These are phyloP conservation scores for Anguilla anguilla DNA, from an alignment of 2,797 vertebrate genomes.

Conservation along the genomic window DNA sequence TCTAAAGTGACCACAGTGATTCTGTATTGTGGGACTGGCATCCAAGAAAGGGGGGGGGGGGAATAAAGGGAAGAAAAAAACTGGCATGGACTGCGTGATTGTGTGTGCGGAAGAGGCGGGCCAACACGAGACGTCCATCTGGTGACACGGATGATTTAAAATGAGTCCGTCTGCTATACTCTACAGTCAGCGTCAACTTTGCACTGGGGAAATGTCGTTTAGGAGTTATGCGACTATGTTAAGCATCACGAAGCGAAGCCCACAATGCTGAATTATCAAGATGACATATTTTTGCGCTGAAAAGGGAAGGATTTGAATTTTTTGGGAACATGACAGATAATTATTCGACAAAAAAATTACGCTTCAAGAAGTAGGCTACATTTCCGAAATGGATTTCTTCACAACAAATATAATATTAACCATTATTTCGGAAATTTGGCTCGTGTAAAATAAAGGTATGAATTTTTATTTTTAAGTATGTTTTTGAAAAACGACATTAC, in stretches of 20 bases:
- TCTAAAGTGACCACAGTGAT: too few relatives aligned
- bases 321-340: background rate
- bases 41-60: background rate
- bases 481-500: background rate
- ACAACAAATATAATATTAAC: background rate
- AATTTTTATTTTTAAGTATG: background rate
- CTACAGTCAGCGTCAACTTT: background rate
- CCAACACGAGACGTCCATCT: background rate
- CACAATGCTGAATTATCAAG: background rate
- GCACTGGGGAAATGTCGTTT: background rate
- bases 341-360: background rate
- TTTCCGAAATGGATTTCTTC: background rate
- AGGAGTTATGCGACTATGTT: background rate
- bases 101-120: conserved; percentile 14
- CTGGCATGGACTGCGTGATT: background rate
- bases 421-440: background rate
- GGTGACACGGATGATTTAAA: too few relatives aligned
- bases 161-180: background rate
- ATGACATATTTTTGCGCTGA: background rate
- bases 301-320: background rate
- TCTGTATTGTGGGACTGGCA: background rate
- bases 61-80: background rate
- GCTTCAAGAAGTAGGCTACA: background rate
- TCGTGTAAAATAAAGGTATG: background rate
- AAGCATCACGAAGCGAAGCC: conserved; percentile 4